Evolutionary conservation across 2,113 vertebrate species (phyloP), one percentile per base, ranked within the genome.

Genomic region (Pygoscelis adeliae): DNA sequence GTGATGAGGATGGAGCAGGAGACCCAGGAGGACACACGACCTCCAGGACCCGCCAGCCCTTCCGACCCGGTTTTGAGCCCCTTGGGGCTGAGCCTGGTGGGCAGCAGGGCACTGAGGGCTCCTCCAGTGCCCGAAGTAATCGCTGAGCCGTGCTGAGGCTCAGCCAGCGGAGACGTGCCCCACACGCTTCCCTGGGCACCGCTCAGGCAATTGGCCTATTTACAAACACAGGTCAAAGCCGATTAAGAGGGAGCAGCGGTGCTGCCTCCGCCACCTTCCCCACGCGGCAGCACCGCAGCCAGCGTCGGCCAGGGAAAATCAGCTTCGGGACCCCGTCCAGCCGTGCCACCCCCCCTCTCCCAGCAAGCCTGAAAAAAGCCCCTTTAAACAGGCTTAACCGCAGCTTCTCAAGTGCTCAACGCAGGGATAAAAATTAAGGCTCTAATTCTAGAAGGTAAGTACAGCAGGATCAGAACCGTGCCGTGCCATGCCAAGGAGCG

Each of bases 371-470:
- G 11, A 87, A 86, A 59, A 95, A 97, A 97, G 67, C 95, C 96
- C 95, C 95, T 96, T 94, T 91, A 93, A 88, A 93, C 2, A 22
- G 93, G 96, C 89, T 98, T 98, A 97, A 47, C 93, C 3, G 73
- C 94, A 94, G 94, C 96, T 97, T 96, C 97, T 97, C 94, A 97
- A 97, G 93, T 10, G 93, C 96, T 97, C 96, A 97, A 61, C 1
- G 46, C 22, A 0, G 62, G 92, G 97, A 98, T 97, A 87, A 96
- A 96, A 96, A 96, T 97, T 97, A 97, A 97, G 92, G 90, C 92
- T 97, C 96, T 97, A 97, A 97, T 97, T 96, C 96, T 96, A 96
- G 96, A 97, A 97, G 96, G 95, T 97, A 97, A 97, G 95, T 97
- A 95, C 94, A 92, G 95, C 87, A 88, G 92, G 96, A 96, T 96